Conservation (phyloP, 2,888 invertebrate genomes). For the Arrhopalites spinosus region DNA sequence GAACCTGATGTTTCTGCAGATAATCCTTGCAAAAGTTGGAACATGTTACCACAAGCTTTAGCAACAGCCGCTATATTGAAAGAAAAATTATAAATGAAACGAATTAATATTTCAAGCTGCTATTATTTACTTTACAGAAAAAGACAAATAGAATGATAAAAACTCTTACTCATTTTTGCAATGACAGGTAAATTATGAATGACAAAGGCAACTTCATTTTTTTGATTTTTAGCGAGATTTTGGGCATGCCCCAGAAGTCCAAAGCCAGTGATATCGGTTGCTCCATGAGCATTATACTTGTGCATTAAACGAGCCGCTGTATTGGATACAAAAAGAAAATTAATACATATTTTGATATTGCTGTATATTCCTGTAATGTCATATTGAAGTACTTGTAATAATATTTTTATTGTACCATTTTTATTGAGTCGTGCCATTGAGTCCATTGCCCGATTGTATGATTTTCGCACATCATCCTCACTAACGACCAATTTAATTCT, state of each 20-base stretch:
- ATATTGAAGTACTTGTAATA: too few species aligned
- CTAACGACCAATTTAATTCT: constrained; percentile 70
- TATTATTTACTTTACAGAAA: too few species aligned
- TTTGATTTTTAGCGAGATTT: constrained; percentile 76
- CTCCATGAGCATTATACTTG: constrained; percentile 80
- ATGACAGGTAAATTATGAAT: constrained; percentile 81
- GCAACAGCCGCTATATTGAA: constrained; percentile 75
- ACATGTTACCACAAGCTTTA: constrained; percentile 73
- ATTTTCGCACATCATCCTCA: constrained; percentile 71
- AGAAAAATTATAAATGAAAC: too few species aligned
- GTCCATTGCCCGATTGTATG: constrained; percentile 74
- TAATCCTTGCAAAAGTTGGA: constrained; percentile 72
- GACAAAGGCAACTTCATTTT: constrained; percentile 74
- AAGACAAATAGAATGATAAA: too few species aligned
- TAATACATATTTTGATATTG: neutral
- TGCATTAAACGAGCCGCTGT: constrained; percentile 78
- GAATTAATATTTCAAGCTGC: too few species aligned
- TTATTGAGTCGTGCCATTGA: constrained; percentile 80
- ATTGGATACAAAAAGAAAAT: constrained; percentile 37
- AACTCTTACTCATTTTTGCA: constrained; percentile 77
- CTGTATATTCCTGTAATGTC: too few species aligned
- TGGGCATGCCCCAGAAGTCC: constrained; percentile 83
- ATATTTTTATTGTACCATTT: constrained; percentile 63
- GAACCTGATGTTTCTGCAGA: constrained; percentile 79
- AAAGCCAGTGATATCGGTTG: constrained; percentile 84